Evolutionary conservation across 2,888 invertebrate genomes (phyloP), one percentile per base, ranked within the genome.

Genomic region (Girardia tigrina): DNA sequence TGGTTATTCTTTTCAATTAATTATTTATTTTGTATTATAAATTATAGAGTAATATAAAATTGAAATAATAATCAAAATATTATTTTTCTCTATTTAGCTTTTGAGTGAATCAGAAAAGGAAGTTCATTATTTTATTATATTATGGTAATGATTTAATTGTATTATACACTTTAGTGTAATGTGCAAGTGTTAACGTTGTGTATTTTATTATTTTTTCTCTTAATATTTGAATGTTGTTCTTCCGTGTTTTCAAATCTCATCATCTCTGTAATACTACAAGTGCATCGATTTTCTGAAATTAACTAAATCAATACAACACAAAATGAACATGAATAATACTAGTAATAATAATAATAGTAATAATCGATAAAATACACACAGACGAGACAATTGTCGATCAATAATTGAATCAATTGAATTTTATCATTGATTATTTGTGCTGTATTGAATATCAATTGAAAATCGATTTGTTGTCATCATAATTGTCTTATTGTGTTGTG

Each of bases 401-500:
- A n/a, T 56, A 36, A 12, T 36, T n/a, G n/a, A 56, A 56, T 56
- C 56, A 56, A 56, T 56, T 56, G 56, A 56, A 56, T 56, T 56
- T n/a, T 8, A 16, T 36, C 8, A 12, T 20, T 56, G n/a, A 56
- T 56, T 56, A 36, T 36, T 36, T 36, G 36, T 36, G 12, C 8
- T 36, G 36, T 36, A 56, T 56, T 56, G n/a, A 12, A 12, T 20
- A 56, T 56, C 56, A 56, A 56, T 56, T 56, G 56, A 56, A 36
- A 56, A 56, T 56, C 56, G 56, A 56, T 56, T 56, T 56, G 56
- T 56, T 56, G 56, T 56, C 12, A 56, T 56, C 4, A 56, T 56
- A 56, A 56, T 56, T 56, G 56, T 56, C n/a, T 56, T n/a, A 56
- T 56, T 56, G 56, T 56, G 56, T 56, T 56, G 56, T n/a, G 56